Conservation (phyloP, 1,140 invertebrate genomes). For the Leptoteleia sp. region DNA sequence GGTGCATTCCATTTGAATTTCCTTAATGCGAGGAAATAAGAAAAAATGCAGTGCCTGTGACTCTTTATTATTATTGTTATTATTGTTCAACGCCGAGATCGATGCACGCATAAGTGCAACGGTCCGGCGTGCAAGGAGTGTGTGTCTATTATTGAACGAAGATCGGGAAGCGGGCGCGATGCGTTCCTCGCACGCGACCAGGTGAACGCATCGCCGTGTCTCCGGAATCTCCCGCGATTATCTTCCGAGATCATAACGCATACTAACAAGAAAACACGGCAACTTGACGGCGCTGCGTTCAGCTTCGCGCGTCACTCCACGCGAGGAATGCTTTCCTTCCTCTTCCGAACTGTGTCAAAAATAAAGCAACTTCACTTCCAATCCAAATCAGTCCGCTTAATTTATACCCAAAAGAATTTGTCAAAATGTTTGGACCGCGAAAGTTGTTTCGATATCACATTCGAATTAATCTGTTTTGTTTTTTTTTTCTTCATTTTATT, state of each 20-base stretch:
- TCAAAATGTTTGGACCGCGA: too few species aligned
- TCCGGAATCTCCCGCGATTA: constrained; percentile 45
- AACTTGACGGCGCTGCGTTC: constrained; percentile 20
- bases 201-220: constrained; percentile 59
- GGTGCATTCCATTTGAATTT: too few species aligned
- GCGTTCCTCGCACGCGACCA: constrained; percentile 58
- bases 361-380: constrained; percentile 3
- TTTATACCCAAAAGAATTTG: too few species aligned
- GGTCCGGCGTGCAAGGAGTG: constrained; percentile 37
- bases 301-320: constrained; percentile 28
- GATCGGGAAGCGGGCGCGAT: constrained; percentile 37
- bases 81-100: constrained; percentile 25
- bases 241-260: constrained; percentile 48
- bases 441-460: too few species aligned
- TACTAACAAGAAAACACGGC: constrained; percentile 19
- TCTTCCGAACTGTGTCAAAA: constrained; percentile 34
- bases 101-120: constrained; percentile 51
- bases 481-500: too few species aligned
- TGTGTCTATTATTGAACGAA: constrained; percentile 56
- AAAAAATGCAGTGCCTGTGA: too few species aligned
- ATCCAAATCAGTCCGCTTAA: too few species aligned
- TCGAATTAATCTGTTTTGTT: too few species aligned
- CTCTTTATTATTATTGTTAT: not conserved
- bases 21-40: too few species aligned
- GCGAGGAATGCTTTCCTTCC: constrained; percentile 23